Evolutionary conservation across 2,113 vertebrate species (phyloP), one percentile per base, ranked within the genome.

Genomic region (Platysteira castanea): DNA sequence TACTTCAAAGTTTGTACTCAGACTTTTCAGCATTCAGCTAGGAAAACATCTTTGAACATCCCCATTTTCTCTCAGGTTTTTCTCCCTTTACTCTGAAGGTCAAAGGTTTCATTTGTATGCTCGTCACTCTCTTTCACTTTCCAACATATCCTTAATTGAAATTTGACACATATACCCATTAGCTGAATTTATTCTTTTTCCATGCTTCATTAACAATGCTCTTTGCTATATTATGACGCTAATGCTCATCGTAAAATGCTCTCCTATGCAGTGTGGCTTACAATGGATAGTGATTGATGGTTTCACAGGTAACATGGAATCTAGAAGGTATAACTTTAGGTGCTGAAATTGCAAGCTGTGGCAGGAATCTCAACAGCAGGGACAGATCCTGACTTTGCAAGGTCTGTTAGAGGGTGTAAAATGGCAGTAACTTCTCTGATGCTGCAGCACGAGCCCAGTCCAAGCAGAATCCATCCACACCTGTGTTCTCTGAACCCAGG

Each of bases 161-260:
- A 98, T 97, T 98, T 98, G 98, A 98, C 98, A 98, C 97, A 98
- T 98, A 96, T 95, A 96, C 95, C 98, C 97, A 98, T 98, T 98
- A 98, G 97, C 95, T 95, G 97, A 97, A 98, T 98, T 98, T 98
- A 98, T 98, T 97, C 96, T 96, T 98, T 97, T 98, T 97, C 96
- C 95, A 98, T 20, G 95, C 97, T 98, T 98, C 98, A 98, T 98
- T 98, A 98, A 97, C 97, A 98, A 97, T 98, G 97, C 93, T 97
- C 97, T 98, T 98, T 97, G 97, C 97, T 97, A 92, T 97, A 98
- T 91, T 95, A 94, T 89, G 0, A 95, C 15, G 5, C 94, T 98
- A 98, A 98, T 97, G 97, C 97, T 97, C 88, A 85, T 97, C 97
- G 97, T 98, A 98, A 98, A 98, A 96, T 1, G 95, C 91, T 98